Conservation (phyloP, 2,113 vertebrate species). For the Cranoglanis bouderius region DNA sequence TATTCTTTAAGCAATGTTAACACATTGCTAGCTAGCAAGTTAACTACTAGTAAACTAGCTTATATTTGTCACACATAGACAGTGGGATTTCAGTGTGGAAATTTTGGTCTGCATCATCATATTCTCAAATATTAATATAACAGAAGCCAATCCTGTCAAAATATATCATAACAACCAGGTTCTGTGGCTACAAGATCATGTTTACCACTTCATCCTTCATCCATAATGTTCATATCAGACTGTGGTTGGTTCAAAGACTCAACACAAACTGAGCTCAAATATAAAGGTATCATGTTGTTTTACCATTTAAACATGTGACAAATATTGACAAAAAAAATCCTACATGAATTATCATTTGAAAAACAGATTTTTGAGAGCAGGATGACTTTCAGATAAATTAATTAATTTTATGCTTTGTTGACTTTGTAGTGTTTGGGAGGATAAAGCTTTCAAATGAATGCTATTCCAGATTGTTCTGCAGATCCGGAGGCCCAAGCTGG, state of each 20-base stretch:
- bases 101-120: neutral
- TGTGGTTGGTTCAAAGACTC: neutral
- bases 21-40: neutral
- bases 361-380: neutral
- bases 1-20: neutral
- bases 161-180: neutral
- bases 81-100: neutral
- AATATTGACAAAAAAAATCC: neutral
- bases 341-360: neutral
- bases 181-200: neutral
- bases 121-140: neutral
- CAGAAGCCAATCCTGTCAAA: neutral
- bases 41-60: neutral
- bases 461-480: conserved; percentile 37
- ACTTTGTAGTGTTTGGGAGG: conserved; percentile 25
- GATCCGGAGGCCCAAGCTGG: conserved; percentile 21
- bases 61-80: neutral
- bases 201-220: neutral
- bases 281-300: neutral
- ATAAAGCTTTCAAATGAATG: conserved; percentile 36
- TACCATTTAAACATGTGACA: neutral
- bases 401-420: conserved; percentile 24
- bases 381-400: neutral
- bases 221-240: neutral
- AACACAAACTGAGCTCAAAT: neutral